Evolutionary conservation across 2,888 invertebrate species (phyloP), one percentile per base, ranked within the genome.

Genomic region (Folsomia manolachei): DNA sequence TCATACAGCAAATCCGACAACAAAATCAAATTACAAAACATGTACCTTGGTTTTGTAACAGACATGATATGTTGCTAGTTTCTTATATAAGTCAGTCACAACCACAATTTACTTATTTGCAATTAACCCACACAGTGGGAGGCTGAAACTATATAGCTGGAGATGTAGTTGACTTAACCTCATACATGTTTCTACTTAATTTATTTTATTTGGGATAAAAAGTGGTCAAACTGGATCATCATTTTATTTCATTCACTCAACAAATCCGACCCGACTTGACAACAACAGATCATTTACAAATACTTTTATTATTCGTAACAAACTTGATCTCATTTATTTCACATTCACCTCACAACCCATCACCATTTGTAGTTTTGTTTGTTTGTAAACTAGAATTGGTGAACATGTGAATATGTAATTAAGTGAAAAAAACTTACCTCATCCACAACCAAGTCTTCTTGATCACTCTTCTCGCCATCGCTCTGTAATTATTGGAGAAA

Each of bases 391-490:
- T 39, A 39, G 39, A 4, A 39, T 39, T 70, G 65, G 66, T 67
- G 70, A 60, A 69, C 71, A 68, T 69, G 69, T 72, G 73, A 69
- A 39, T 39, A 39, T n/a, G 14, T 39, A 39, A 39, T 39, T 39
- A 39, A 39, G 14, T 39, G 39, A 39, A 39, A n/a, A n/a, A 39
- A 39, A 39, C 39, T 87, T 85, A 94, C 94, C 85, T 95, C 95
- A 84, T 97, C 97, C 26, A 97, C 96, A 75, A 97, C 96, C 81
- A 97, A 86, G 83, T 96, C 95, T n/a, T n/a, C n/a, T 86, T 94
- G 92, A 83, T 95, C 94, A 85, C 94, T 95, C 87, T 97, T 97
- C 85, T 95, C 95, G 71, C 94, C 95, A 85, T 96, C 96, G 85
- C 94, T 94, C 93, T 93, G 85, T 77, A 85, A 77, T 72, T 65